These are phyloP conservation scores for Distichodus sexfasciatus DNA, from an alignment of 2,797 vertebrate species.

Conservation along the genomic window DNA sequence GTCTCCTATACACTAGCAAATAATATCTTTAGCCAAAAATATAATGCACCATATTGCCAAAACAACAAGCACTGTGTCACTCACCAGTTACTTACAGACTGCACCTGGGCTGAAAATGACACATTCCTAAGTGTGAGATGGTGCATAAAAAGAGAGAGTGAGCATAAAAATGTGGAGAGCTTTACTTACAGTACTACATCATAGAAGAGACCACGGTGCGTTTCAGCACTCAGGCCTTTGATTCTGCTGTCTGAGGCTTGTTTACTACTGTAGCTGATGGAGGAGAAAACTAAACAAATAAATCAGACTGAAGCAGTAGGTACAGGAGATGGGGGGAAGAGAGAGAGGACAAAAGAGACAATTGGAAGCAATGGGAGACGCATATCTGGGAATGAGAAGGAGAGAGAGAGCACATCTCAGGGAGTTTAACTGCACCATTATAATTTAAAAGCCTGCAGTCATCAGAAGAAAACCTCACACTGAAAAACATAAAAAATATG, in stretches of 20 bases:
- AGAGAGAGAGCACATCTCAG: constrained; percentile 3
- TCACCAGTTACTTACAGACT: constrained; percentile 4
- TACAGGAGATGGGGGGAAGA: constrained; percentile 36
- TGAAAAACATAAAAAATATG: constrained; percentile 15
- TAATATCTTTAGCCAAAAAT: not conserved
- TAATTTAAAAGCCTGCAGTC: constrained; percentile 39
- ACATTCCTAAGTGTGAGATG: not conserved
- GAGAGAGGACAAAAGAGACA: constrained; percentile 2
- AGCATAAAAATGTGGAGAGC: constrained; percentile 9
- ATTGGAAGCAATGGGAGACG: not conserved
- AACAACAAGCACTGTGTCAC: not conserved
- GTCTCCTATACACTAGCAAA: not conserved
- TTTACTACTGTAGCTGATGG: constrained; percentile 49
- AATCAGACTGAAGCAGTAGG: constrained; percentile 42
- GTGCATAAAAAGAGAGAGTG: constrained; percentile 14
- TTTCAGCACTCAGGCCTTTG: constrained; percentile 31
- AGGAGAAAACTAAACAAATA: constrained; percentile 50
- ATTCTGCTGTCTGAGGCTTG: constrained; percentile 47
- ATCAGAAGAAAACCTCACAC: not conserved
- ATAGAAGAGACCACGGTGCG: constrained; percentile 13
- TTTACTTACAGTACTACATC: constrained; percentile 17
- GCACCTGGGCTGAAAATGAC: not conserved
- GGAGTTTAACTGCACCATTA: constrained; percentile 37
- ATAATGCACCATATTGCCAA: not conserved
- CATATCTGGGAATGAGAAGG: not conserved